Conservation (phyloP, 2,113 vertebrate genomes). For the Cinclus cinclus region DNA sequence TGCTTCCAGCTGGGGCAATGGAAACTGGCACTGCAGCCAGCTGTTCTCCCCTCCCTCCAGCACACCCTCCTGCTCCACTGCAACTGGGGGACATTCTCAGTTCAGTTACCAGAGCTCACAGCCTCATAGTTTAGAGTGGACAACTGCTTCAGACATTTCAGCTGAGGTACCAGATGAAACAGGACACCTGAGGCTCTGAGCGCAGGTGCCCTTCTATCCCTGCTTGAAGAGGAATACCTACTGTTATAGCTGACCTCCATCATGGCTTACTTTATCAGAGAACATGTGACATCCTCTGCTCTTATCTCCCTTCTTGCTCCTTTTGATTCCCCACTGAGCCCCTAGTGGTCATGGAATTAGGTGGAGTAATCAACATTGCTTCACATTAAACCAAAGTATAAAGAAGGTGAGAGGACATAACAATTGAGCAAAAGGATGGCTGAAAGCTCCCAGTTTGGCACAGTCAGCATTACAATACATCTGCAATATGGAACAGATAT, state of each 20-base stretch:
- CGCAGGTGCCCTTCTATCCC: neutral
- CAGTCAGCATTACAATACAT: neutral
- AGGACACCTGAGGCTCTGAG: fast-evolving
- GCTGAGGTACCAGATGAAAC: neutral
- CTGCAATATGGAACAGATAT: neutral
- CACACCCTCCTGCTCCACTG: neutral
- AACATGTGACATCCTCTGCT: neutral
- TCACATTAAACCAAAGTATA: neutral
- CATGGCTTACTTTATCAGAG: neutral
- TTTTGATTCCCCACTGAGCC: neutral
- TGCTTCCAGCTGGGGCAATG: neutral
- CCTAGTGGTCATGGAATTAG: neutral
- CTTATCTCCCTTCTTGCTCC: neutral
- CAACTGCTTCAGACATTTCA: neutral
- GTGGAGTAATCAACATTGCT: neutral
- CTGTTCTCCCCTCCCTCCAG: neutral
- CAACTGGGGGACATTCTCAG: neutral
- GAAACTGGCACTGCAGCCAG: neutral
- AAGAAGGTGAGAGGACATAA: neutral
- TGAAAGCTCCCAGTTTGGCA: neutral
- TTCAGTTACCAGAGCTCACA: neutral
- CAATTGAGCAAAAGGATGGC: neutral
- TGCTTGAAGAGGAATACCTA: neutral
- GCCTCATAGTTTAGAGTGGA: neutral
- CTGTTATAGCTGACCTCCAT: neutral